A percentile compares a stretch with the other conserved stretches of the same genome.
Evolutionary conservation across 35 echinoderm and acorn worm species (phyloP).

Genomic region (Ptychodera flava): DNA sequence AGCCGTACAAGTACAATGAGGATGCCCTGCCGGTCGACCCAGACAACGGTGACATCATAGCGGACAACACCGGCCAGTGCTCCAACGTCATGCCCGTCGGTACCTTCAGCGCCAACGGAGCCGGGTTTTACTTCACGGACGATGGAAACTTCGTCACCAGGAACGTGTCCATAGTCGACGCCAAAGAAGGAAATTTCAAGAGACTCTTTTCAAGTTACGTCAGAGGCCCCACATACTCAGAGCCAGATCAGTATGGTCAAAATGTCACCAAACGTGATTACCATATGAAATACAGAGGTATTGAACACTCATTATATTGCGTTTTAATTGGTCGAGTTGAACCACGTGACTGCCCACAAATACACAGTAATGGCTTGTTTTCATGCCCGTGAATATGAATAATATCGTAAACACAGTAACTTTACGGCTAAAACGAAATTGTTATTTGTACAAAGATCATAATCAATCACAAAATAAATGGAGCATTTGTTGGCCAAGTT

Average conservation of each 20-base stretch:
- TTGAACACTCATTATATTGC: background rate
- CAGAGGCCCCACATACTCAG: background rate
- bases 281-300: background rate
- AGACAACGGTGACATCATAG: constrained; percentile 55
- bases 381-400: too few relatives aligned
- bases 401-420: too few relatives aligned
- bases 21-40: constrained; percentile 20
- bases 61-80: constrained; percentile 63
- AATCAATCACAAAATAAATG: too few relatives aligned
- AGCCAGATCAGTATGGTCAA: background rate
- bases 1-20: constrained; percentile 40
- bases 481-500: too few relatives aligned
- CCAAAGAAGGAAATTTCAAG: background rate
- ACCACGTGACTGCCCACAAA: too few relatives aligned
- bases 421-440: too few relatives aligned
- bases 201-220: constrained; percentile 9
- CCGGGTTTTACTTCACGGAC: constrained; percentile 58
- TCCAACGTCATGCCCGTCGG: constrained; percentile 52
- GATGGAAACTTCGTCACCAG: constrained; percentile 33
- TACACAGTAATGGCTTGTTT: too few relatives aligned
- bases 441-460: too few relatives aligned
- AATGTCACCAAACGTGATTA: background rate
- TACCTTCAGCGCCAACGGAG: background rate
- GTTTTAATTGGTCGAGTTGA: too few relatives aligned
- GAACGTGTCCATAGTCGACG: background rate